These are phyloP conservation scores for Poeciliopsis turrubarensis DNA, from an alignment of 2,113 vertebrate species.

Conservation along the genomic window DNA sequence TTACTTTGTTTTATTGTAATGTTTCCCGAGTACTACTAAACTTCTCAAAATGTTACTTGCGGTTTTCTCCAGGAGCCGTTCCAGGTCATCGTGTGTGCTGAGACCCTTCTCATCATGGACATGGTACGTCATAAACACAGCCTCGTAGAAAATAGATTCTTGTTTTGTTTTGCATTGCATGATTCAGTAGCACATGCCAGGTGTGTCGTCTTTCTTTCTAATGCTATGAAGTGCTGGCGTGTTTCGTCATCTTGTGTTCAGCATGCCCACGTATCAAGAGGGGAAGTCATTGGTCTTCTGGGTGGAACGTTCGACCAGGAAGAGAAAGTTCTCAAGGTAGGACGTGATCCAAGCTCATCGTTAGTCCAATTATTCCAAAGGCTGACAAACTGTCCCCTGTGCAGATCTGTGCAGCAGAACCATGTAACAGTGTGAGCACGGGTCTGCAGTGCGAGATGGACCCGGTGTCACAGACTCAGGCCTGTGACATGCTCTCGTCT, in stretches of 20 bases:
- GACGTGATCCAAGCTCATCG: slow-evolving; percentile 4
- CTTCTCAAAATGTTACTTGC: neutral
- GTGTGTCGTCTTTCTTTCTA: neutral
- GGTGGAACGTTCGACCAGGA: slow-evolving; percentile 89
- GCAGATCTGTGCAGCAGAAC: slow-evolving; percentile 92
- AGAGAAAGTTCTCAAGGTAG: slow-evolving; percentile 88
- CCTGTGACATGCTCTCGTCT: slow-evolving; percentile 87
- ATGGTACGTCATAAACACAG: slow-evolving; percentile 83
- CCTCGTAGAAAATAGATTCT: neutral
- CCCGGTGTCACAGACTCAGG: slow-evolving; percentile 93
- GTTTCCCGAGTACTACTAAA: neutral
- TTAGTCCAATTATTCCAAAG: neutral
- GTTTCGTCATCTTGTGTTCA: slow-evolving; percentile 53
- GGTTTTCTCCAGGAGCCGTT: slow-evolving; percentile 87
- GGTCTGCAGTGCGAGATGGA: slow-evolving; percentile 99
- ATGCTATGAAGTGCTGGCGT: neutral
- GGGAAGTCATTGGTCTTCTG: slow-evolving; percentile 94
- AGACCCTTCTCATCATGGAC: slow-evolving; percentile 96
- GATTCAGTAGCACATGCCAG: too few relatives aligned
- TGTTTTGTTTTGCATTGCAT: neutral
- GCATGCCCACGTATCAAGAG: slow-evolving; percentile 95
- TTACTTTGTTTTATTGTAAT: neutral
- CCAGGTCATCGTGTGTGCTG: slow-evolving; percentile 90
- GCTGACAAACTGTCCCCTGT: neutral
- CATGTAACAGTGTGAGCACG: slow-evolving; percentile 95